Evolutionary conservation across 2,888 invertebrate species (phyloP).

Genomic region (Frankliniella intonsa): DNA sequence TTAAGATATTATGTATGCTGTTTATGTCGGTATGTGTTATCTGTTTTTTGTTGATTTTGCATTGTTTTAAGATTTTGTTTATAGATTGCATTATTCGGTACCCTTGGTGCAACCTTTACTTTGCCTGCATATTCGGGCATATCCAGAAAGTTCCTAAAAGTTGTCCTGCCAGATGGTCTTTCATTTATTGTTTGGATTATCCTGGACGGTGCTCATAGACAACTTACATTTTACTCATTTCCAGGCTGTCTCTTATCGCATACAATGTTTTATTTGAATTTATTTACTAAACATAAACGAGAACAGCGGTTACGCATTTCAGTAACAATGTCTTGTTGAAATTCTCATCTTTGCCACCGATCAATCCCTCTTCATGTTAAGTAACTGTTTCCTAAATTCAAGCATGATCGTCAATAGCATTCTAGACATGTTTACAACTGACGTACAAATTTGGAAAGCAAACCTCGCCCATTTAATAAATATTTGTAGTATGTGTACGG

Average conservation of each 20-base stretch:
- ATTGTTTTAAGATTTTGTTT: slow-evolving; percentile 14
- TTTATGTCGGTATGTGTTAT: slow-evolving; percentile 1
- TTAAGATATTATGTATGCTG: slow-evolving; percentile 17
- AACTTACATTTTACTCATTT: not conserved
- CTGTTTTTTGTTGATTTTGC: slow-evolving; percentile 21
- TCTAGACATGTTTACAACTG: slow-evolving; percentile 20
- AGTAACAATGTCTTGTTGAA: not conserved
- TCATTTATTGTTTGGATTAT: not conserved
- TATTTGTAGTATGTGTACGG: slow-evolving; percentile 29
- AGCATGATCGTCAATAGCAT: not conserved
- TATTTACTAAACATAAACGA: not conserved
- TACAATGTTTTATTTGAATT: too few species aligned
- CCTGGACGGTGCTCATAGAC: not conserved
- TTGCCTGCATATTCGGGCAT: not conserved
- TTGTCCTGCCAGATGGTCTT: not conserved
- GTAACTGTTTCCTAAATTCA: not conserved
- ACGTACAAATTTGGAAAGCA: slow-evolving; percentile 38
- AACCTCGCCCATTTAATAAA: slow-evolving; percentile 39
- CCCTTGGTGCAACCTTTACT: not conserved
- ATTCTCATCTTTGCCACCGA: too few species aligned
- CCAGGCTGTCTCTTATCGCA: not conserved
- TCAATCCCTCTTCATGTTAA: not conserved
- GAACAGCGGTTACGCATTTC: not conserved
- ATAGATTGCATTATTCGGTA: not conserved
- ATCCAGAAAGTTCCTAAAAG: not conserved